A percentile compares a stretch with the other conserved stretches of the same genome.
phyloP scores from a whole-genome alignment of 2,113 vertebrate genomes.

The Hirundichthys speculiger region DNA sequence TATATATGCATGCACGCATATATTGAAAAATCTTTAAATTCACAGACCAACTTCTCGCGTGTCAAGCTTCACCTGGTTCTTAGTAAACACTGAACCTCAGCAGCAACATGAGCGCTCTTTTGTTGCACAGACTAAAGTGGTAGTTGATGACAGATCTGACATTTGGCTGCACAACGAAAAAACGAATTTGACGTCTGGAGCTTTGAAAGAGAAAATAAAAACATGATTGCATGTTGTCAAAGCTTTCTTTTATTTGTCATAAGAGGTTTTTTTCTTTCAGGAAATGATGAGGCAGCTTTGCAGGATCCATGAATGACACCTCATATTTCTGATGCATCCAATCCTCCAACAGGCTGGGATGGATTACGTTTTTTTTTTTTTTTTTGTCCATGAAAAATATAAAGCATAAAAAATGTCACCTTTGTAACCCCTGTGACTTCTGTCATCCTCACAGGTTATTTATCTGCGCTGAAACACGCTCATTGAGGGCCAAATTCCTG shows the following conservation, averaged over 20 bases:
- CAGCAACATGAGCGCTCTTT: constrained; percentile 74
- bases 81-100: constrained; percentile 61
- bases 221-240: no score
- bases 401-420: no score
- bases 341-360: no score
- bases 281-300: not conserved
- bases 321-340: no score
- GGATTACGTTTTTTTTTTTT: no score
- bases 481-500: no score
- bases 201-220: not conserved
- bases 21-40: constrained; percentile 26
- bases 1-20: no score
- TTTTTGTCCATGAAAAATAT: no score
- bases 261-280: constrained; percentile 4
- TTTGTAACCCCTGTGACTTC: no score
- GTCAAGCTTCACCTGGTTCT: constrained; percentile 52
- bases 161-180: constrained; percentile 66
- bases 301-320: not conserved
- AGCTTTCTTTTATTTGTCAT: not conserved
- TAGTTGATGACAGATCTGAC: constrained; percentile 78
- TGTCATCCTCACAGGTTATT: no score
- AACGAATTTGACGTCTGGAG: constrained; percentile 33
- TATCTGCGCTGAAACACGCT: no score
- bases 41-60: constrained; percentile 37
- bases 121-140: constrained; percentile 77